These are phyloP conservation scores for Argynnis bischoffii DNA, from an alignment of 2,888 invertebrate genomes.

Conservation along the genomic window DNA sequence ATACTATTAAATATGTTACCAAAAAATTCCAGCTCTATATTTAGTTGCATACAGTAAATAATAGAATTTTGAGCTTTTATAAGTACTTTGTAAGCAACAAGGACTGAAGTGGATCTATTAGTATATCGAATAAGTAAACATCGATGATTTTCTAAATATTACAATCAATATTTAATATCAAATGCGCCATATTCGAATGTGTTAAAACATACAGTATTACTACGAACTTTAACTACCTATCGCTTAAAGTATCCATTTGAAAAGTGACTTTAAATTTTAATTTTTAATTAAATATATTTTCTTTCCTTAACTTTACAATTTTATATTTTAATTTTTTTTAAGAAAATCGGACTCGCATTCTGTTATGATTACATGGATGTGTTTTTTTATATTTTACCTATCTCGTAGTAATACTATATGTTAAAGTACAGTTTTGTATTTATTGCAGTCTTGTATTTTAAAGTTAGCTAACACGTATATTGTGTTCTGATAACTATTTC, in stretches of 20 bases:
- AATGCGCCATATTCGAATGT: constrained; percentile 46
- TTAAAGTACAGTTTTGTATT: constrained; percentile 40
- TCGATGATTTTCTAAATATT: background rate
- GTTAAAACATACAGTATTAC: constrained; percentile 47
- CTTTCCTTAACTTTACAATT: background rate
- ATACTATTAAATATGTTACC: constrained; percentile 14
- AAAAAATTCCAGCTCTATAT: constrained; percentile 12
- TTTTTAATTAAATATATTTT: background rate
- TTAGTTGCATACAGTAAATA: constrained; percentile 13
- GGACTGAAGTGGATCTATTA: constrained; percentile 4
- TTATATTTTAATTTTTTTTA: background rate
- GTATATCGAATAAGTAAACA: background rate
- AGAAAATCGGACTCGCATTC: background rate
- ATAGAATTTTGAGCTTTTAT: background rate
- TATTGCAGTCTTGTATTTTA: constrained; percentile 74
- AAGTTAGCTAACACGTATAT: constrained; percentile 76
- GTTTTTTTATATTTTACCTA: constrained; percentile 1
- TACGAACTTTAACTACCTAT: constrained; percentile 26
- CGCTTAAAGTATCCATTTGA: no score
- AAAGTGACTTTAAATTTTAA: no score
- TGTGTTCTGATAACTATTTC: constrained; percentile 80
- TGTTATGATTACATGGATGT: background rate
- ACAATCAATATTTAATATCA: background rate
- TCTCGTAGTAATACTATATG: constrained; percentile 34
- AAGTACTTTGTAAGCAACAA: constrained; percentile 7